A percentile compares a stretch with the other conserved stretches of the same genome.
Evolutionary conservation across 2,888 invertebrate species (phyloP).

Genomic region (Herminia tarsipennalis): DNA sequence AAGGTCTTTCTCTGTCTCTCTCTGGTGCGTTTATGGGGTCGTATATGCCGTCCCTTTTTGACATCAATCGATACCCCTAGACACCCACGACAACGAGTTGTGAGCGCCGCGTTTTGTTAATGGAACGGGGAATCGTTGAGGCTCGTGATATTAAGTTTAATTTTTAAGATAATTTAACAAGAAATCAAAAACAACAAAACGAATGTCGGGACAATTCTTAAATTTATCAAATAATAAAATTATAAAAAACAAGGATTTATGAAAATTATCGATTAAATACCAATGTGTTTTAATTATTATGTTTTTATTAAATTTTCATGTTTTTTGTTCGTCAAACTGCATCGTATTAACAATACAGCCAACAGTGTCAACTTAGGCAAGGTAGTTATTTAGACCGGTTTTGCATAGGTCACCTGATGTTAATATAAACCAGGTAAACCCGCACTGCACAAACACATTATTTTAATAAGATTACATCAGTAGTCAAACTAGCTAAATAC

Average conservation of each 20-base stretch:
- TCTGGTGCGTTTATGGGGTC: slow-evolving; percentile 28
- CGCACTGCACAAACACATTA: background rate
- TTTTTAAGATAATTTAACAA: too few species aligned
- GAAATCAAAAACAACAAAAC: too few species aligned
- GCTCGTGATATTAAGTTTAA: slow-evolving; percentile 16
- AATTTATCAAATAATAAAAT: too few species aligned
- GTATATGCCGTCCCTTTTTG: slow-evolving; percentile 53
- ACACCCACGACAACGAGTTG: slow-evolving; percentile 71
- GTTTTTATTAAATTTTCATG: too few species aligned
- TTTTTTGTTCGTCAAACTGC: too few species aligned
- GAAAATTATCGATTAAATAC: too few species aligned
- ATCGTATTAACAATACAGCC: too few species aligned
- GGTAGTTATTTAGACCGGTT: background rate
- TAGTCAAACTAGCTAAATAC: too few species aligned
- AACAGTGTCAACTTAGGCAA: too few species aligned
- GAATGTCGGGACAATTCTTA: too few species aligned
- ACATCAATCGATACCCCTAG: slow-evolving; percentile 76
- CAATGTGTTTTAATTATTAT: too few species aligned
- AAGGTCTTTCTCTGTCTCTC: slow-evolving; percentile 60
- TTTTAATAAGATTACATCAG: background rate
- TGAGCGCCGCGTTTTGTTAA: slow-evolving; percentile 48
- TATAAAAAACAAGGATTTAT: too few species aligned
- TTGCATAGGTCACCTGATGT: background rate
- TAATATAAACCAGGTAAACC: background rate
- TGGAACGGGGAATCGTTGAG: slow-evolving; percentile 48